These are phyloP conservation scores for Lemur catta DNA, from an alignment of 2,797 vertebrate species.

Conservation along the genomic window DNA sequence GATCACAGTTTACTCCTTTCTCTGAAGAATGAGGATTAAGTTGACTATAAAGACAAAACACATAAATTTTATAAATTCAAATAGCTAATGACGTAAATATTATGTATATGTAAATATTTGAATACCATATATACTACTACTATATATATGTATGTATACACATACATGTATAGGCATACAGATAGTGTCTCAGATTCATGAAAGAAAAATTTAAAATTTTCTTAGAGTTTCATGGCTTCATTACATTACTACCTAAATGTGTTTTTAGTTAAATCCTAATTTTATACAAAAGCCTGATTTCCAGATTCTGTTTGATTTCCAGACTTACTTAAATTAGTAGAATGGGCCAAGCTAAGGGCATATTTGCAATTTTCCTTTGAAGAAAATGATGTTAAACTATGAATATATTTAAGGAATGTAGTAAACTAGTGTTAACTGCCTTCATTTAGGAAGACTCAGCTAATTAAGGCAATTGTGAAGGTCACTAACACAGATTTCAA, in stretches of 20 bases:
- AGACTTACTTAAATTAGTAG: constrained; percentile 58
- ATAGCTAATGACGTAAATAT: neutral
- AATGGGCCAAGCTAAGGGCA: constrained; percentile 44
- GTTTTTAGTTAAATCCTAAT: constrained; percentile 22
- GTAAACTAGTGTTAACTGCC: neutral
- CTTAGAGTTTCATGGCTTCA: neutral
- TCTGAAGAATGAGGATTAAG: neutral
- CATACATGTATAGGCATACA: neutral
- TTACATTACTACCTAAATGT: neutral
- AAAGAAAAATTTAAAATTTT: neutral
- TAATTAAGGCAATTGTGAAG: constrained; percentile 62
- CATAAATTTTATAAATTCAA: neutral
- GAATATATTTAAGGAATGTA: constrained; percentile 43
- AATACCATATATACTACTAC: neutral
- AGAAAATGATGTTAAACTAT: constrained; percentile 62
- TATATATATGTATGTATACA: neutral
- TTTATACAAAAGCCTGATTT: constrained; percentile 60
- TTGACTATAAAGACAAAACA: neutral
- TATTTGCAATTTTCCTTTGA: constrained; percentile 60
- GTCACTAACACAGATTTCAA: constrained; percentile 45
- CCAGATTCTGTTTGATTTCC: constrained; percentile 49
- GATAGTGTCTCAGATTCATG: neutral
- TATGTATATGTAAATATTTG: neutral
- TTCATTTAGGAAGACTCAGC: neutral
- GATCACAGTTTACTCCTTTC: neutral